A percentile compares a stretch with the other conserved stretches of the same genome.
Evolutionary conservation across 2,113 vertebrate genomes (phyloP).

Genomic region (Mastomys coucha): DNA sequence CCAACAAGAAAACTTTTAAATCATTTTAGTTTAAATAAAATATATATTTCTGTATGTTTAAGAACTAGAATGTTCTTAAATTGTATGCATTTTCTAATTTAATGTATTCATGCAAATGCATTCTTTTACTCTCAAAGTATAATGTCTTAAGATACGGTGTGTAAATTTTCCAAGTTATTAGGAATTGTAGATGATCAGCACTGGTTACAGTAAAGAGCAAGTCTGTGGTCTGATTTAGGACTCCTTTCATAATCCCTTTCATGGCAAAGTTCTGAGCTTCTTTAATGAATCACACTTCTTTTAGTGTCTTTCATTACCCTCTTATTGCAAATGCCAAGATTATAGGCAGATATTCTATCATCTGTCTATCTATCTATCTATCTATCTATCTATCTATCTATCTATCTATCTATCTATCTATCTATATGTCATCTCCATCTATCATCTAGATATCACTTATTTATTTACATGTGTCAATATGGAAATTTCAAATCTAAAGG

Average conservation of each 20-base stretch:
- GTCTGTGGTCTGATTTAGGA: background rate
- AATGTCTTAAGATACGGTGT: background rate
- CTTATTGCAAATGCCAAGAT: background rate
- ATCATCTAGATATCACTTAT: background rate
- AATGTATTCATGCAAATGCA: background rate
- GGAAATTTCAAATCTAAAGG: fast-evolving
- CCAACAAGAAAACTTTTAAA: background rate
- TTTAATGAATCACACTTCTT: background rate
- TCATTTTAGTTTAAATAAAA: background rate
- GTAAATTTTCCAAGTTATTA: background rate
- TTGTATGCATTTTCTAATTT: background rate
- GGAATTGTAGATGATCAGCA: background rate
- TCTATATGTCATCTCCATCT: background rate
- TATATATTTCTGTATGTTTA: background rate
- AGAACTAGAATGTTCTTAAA: background rate
- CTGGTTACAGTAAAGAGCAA: background rate
- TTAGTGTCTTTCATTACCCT: background rate
- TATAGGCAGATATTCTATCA: background rate
- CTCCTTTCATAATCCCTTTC: background rate
- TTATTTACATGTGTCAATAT: background rate
- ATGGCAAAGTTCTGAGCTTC: background rate
- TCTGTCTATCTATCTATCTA: background rate
- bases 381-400: background rate
- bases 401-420: too few relatives aligned
- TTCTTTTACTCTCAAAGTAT: background rate